Evolutionary conservation across 2,113 vertebrate species (phyloP), one percentile per base, ranked within the genome.

Genomic region (Actenoides lindsayi): DNA sequence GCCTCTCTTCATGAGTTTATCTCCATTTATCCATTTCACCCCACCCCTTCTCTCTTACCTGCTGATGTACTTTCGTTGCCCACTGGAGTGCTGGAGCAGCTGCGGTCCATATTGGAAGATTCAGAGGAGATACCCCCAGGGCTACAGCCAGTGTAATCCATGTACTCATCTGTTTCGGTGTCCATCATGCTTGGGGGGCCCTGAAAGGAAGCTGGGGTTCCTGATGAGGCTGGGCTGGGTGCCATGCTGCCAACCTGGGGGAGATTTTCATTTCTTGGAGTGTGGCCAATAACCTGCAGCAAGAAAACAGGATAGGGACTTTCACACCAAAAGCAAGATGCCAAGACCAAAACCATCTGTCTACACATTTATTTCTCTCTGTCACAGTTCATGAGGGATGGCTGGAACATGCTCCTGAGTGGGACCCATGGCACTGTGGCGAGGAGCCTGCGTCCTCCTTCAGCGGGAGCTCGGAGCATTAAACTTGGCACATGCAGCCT

Each of bases 1-100:
- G 79, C 79, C 77, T 79, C 56, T 75, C 44, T 67, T 37, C 39
- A 11, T 27, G 80, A 79, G 12, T 35, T 70, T 74, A 19, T 69
- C 64, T 75, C 57, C 74, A 37, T 37, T 37, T 37, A 37, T 37
- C 37, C 50, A 16, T 25, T 60, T 60, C 21, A 35, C 46, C 87
- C 39, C 42, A 64, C 9, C 62, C 16, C 30, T 68, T 25, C 33
- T 53, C 67, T 51, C 97, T 98, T 96, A 99, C 99, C 99, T 99
- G 98, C 98, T 4, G 99, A 99, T 4, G 99, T 99, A 94, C 99
- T 99, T 62, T 99, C 99, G 4, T 99, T 99, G 97, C 99, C 99
- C 91, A 99, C 99, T 1, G 99, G 99, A 71, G 99, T 99, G 98
- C 99, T 99, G 98, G 99, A 99, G 98, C 99, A 99, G 98, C 99